These are phyloP conservation scores for Babyrousa celebensis DNA, from an alignment of 2,797 vertebrate genomes.

Conservation along the genomic window DNA sequence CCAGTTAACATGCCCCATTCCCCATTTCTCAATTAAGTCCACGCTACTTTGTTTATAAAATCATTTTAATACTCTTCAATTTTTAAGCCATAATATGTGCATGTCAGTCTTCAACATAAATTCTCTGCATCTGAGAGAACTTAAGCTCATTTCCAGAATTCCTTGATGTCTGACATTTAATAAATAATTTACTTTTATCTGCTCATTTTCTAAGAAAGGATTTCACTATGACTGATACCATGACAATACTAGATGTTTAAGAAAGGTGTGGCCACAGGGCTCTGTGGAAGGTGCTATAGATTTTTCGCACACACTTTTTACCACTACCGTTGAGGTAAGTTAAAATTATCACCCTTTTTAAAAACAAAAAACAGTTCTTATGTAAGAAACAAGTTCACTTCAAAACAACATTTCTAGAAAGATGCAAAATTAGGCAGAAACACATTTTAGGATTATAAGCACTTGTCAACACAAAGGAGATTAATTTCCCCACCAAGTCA, in stretches of 20 bases:
- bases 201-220: not conserved
- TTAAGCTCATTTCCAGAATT: slow-evolving; percentile 35
- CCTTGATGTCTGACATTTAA: not conserved
- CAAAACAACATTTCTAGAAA: slow-evolving; percentile 40
- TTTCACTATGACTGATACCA: not conserved
- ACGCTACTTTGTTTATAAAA: not conserved
- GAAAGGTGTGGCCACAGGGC: not conserved
- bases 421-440: slow-evolving; percentile 28
- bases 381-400: not conserved
- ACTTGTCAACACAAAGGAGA: not conserved
- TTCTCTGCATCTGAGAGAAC: slow-evolving; percentile 13
- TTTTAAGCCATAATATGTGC: not conserved
- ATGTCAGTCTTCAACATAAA: not conserved
- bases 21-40: slow-evolving; percentile 17
- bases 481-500: not conserved
- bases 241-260: not conserved
- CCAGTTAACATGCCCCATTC: not conserved
- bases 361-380: not conserved
- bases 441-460: slow-evolving; percentile 24
- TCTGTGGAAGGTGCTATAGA: not conserved
- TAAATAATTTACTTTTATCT: slow-evolving; percentile 13
- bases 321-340: not conserved
- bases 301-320: not conserved
- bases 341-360: not conserved
- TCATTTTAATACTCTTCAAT: slow-evolving; percentile 7